Conservation (phyloP, 2,113 vertebrate genomes). For the Anolis sagrei region DNA sequence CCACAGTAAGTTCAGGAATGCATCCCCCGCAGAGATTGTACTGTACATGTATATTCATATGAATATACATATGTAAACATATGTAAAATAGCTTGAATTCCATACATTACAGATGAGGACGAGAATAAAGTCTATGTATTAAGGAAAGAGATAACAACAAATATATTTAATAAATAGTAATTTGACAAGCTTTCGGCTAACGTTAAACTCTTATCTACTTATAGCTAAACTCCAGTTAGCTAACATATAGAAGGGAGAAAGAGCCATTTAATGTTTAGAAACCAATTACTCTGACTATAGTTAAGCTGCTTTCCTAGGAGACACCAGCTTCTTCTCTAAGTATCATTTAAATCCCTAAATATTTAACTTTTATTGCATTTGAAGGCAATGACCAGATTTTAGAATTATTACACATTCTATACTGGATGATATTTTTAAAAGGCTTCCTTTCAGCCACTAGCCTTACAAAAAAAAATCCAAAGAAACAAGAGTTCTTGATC, state of each 20-base stretch:
- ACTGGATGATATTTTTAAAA: background rate
- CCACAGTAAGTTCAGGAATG: too few relatives aligned
- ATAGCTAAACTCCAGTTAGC: background rate
- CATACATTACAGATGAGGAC: background rate
- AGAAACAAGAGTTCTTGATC: background rate
- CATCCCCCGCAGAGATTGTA: too few relatives aligned
- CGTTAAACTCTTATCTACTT: background rate
- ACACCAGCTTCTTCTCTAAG: background rate
- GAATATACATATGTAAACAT: background rate
- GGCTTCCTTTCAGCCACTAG: background rate
- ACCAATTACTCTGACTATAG: background rate
- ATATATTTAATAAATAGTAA: background rate
- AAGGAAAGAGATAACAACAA: background rate
- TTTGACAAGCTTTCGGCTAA: background rate
- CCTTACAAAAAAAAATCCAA: too few relatives aligned
- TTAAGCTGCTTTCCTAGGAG: background rate
- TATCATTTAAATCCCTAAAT: constrained; percentile 2
- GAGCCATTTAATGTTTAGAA: background rate
- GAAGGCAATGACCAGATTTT: background rate
- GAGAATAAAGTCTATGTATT: background rate
- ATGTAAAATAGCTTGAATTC: background rate
- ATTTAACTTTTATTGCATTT: constrained; percentile 10
- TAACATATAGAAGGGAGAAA: background rate
- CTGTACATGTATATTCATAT: too few relatives aligned
- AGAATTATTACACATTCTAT: background rate